phyloP scores from a whole-genome alignment of 2,113 vertebrate species.

The Bos javanicus region DNA sequence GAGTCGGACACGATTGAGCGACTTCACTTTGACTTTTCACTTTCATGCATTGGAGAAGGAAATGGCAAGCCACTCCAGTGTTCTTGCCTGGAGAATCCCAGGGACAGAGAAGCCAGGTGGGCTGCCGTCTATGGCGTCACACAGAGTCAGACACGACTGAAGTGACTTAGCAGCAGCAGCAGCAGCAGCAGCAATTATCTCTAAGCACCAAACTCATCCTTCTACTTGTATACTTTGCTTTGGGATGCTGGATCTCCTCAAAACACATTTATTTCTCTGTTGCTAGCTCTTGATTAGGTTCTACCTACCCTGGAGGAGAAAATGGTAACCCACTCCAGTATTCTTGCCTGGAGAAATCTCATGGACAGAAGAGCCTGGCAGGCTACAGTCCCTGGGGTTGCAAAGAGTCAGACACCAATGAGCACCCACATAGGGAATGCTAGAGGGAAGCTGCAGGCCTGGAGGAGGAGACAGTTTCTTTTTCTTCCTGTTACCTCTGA shows the following conservation, averaged over 20 bases:
- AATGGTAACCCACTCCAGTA: background rate
- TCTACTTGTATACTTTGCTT: background rate
- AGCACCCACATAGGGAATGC: background rate
- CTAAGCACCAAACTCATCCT: background rate
- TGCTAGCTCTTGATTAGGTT: background rate
- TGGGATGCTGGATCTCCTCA: background rate
- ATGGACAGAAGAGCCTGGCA: background rate
- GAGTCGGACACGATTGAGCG: fast-evolving
- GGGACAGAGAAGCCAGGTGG: no score
- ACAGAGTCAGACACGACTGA: no score
- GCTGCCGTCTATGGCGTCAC: no score
- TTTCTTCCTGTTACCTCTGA: background rate
- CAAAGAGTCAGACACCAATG: background rate
- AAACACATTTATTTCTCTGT: background rate
- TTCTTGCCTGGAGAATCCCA: no score
- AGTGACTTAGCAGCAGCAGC: no score
- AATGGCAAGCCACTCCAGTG: no score
- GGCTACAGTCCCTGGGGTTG: background rate
- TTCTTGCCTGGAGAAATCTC: background rate
- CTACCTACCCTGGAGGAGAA: background rate
- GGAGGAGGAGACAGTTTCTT: background rate
- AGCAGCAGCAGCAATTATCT: background rate
- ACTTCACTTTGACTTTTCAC: no score
- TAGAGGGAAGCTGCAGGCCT: background rate
- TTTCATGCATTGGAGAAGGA: no score